phyloP scores from a whole-genome alignment of 2,888 invertebrate species.

The Tricholauxania praeusta region DNA sequence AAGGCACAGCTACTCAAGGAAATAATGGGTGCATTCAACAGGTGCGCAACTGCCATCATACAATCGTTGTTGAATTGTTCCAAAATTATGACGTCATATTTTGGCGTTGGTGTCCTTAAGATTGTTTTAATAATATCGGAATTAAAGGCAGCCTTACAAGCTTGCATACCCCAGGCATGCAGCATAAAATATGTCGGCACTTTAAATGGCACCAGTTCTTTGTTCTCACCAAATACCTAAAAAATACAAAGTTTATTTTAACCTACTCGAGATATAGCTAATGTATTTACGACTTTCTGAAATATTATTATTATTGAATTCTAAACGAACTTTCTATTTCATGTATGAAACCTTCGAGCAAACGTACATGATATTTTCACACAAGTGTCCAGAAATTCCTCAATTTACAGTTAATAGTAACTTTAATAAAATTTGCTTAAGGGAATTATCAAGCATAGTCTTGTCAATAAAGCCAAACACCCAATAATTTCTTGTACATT shows the following conservation, averaged over 20 bases:
- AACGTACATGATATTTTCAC: too few relatives aligned
- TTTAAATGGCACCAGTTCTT: constrained; percentile 50
- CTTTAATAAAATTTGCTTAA: too few relatives aligned
- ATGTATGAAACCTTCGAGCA: too few relatives aligned
- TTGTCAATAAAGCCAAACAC: too few relatives aligned
- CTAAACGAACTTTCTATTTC: too few relatives aligned
- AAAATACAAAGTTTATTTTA: constrained; percentile 10
- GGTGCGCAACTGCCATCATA: constrained; percentile 74
- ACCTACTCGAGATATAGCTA: too few relatives aligned
- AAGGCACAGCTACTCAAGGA: constrained; percentile 71
- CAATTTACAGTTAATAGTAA: too few relatives aligned
- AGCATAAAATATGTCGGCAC: constrained; percentile 59
- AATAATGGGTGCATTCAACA: constrained; percentile 73
- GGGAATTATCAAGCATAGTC: too few relatives aligned
- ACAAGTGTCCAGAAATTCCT: too few relatives aligned
- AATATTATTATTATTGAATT: too few relatives aligned
- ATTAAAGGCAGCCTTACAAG: constrained; percentile 55
- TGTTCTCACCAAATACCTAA: constrained; percentile 41
- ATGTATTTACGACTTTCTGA: too few relatives aligned
- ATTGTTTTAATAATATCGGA: constrained; percentile 1
- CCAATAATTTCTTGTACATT: too few relatives aligned
- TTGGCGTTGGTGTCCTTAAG: constrained; percentile 51
- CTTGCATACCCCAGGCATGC: constrained; percentile 55
- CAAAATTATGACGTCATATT: constrained; percentile 75
- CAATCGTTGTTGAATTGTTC: constrained; percentile 81